These are phyloP conservation scores for Nineta flava DNA, from an alignment of 2,888 invertebrate species.

Conservation along the genomic window DNA sequence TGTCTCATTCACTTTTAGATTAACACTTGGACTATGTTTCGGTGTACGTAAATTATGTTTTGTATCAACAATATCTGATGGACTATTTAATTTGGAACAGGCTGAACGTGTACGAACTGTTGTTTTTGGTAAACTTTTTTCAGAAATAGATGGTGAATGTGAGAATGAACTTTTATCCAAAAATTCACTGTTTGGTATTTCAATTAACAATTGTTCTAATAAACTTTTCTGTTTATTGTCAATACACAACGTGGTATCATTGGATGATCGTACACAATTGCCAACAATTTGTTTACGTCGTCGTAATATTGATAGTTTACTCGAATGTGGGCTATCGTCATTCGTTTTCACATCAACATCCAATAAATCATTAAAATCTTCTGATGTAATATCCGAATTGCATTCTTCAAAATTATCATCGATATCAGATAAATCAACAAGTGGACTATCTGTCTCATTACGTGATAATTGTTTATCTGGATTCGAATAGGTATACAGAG, in stretches of 20 bases:
- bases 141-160: slow-evolving; percentile 32
- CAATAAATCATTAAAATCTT: slow-evolving; percentile 7
- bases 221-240: slow-evolving; percentile 34
- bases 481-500: slow-evolving; percentile 63
- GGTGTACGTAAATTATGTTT: slow-evolving; percentile 31
- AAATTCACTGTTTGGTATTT: slow-evolving; percentile 50
- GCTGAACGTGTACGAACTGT: slow-evolving; percentile 45
- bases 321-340: not conserved
- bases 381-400: slow-evolving; percentile 8
- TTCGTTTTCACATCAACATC: not conserved
- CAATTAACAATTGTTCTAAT: slow-evolving; percentile 66
- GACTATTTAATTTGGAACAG: slow-evolving; percentile 50
- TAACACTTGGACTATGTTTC: slow-evolving; percentile 29
- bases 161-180: slow-evolving; percentile 26
- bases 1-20: slow-evolving; percentile 16
- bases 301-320: slow-evolving; percentile 6
- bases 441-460: slow-evolving; percentile 22
- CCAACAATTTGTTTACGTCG: slow-evolving; percentile 10
- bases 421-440: slow-evolving; percentile 10
- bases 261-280: slow-evolving; percentile 10
- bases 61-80: slow-evolving; percentile 24
- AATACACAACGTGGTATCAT: not conserved
- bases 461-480: slow-evolving; percentile 39
- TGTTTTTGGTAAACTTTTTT: slow-evolving; percentile 25
- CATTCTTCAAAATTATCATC: slow-evolving; percentile 9